Evolutionary conservation across 2,888 invertebrate genomes (phyloP).

Genomic region (Periphyllus acericola): DNA sequence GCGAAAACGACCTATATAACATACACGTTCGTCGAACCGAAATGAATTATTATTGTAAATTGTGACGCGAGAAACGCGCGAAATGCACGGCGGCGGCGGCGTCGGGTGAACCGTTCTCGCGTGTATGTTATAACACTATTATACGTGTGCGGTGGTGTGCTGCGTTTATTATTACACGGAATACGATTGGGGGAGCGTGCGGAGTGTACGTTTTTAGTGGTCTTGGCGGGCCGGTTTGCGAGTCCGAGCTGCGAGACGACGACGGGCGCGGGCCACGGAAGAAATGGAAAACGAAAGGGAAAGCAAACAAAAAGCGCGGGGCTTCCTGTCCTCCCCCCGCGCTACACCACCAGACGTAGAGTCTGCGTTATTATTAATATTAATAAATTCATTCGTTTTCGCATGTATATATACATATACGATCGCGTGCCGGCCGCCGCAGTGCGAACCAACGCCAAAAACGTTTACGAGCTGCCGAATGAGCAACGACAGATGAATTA

Average conservation of each 20-base stretch:
- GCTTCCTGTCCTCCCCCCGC: background rate
- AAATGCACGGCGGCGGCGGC: too few relatives aligned
- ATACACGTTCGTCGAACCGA: too few relatives aligned
- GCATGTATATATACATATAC: background rate
- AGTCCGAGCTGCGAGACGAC: background rate
- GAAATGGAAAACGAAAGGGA: background rate
- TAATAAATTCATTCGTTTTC: background rate
- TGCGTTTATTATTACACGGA: background rate
- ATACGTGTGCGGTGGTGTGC: background rate
- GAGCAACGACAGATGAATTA: conserved; percentile 46
- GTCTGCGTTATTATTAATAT: background rate
- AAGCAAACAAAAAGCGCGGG: background rate
- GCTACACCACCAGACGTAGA: background rate
- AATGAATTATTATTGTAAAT: too few relatives aligned
- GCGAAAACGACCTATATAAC: too few relatives aligned
- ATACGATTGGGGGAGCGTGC: background rate
- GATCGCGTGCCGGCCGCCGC: background rate
- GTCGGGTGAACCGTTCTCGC: too few relatives aligned
- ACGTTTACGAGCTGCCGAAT: conserved; percentile 56
- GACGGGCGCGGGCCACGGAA: background rate
- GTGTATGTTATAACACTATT: background rate
- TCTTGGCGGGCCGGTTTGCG: background rate
- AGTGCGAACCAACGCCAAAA: conserved; percentile 48
- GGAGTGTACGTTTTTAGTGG: background rate
- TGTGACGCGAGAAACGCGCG: too few relatives aligned